Conservation (phyloP, 2,113 vertebrate genomes). For the Speoplatyrhinus poulsoni region DNA sequence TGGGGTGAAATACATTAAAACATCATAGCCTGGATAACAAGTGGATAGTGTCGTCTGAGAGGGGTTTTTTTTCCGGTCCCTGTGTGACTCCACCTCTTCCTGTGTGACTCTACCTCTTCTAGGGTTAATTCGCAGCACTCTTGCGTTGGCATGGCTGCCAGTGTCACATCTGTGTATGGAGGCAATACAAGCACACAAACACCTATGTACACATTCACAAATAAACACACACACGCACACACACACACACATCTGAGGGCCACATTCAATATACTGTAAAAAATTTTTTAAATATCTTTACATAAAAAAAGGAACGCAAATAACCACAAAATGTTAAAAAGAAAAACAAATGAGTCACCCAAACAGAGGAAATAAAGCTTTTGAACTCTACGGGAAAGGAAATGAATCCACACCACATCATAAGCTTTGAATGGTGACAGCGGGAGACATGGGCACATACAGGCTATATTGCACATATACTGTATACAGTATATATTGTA, state of each 20-base stretch:
- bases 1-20: not conserved
- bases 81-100: not conserved
- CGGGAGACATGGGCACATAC: too few species aligned
- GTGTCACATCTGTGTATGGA: too few species aligned
- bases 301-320: slow-evolving; percentile 17
- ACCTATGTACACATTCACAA: not conserved
- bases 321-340: slow-evolving; percentile 20
- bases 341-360: not conserved
- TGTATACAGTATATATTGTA: not conserved
- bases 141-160: too few species aligned
- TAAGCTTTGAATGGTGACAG: too few species aligned
- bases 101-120: not conserved
- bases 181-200: not conserved
- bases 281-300: not conserved
- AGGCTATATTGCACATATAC: not conserved
- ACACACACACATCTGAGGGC: slow-evolving; percentile 22
- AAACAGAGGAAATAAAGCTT: not conserved
- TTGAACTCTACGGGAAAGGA: too few species aligned
- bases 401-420: too few species aligned
- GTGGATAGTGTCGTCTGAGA: not conserved
- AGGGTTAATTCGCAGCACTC: not conserved
- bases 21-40: not conserved
- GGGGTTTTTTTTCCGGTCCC: not conserved
- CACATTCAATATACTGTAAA: slow-evolving; percentile 24
- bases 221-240: not conserved